Base-by-base conservation (phyloP, 2,113 vertebrate species). In the Tretioscincus oriximinensis region DNA sequence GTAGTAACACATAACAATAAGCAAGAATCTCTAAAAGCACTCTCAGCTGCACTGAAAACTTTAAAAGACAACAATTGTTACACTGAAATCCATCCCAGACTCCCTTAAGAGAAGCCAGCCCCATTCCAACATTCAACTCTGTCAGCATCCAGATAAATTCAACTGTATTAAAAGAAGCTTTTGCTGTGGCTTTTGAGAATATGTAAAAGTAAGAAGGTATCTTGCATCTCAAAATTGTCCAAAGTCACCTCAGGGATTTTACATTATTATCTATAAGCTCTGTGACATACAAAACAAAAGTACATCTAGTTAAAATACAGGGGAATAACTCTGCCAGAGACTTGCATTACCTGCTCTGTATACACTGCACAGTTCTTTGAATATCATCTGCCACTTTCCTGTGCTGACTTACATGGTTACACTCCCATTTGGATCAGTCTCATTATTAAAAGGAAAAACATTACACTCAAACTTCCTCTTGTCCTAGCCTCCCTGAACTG, bases 401-500 rank as follows among this genome's bases (percentile, higher is more conserved):
- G 73, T 74, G 85, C 73, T 86, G 82, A 79, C 81, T 73, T 75
- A 67, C 83, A 76, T 45, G 73, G 75, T 22, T 75, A 68, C 12
- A 71, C 24, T 8, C 29, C 77, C 54, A 60, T 63, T 5, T 1
- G 64, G 31, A 80, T 76, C 9, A 68, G 77, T 84, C 84, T 54
- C 69, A 88, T 92, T 91, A 91, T 89, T 85, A 86, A 89, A 90
- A 90, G 41, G n/a, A 24, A 63, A 85, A 91, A 93, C 85, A 91
- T 72, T 81, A 82, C 76, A 82, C 92, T 90, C 92, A 85, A 87
- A 90, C 85, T 64, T 88, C 86, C 86, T 90, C 91, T 88, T 88
- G 79, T 93, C 92, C 92, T 92, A 91, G 91, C 92, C 94, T 96
- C 93, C 95, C 93, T 96, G 95, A 95, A 92, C 94, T 85, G 80